Conservation (phyloP, 2,797 vertebrate species). For the Chelon auratus region DNA sequence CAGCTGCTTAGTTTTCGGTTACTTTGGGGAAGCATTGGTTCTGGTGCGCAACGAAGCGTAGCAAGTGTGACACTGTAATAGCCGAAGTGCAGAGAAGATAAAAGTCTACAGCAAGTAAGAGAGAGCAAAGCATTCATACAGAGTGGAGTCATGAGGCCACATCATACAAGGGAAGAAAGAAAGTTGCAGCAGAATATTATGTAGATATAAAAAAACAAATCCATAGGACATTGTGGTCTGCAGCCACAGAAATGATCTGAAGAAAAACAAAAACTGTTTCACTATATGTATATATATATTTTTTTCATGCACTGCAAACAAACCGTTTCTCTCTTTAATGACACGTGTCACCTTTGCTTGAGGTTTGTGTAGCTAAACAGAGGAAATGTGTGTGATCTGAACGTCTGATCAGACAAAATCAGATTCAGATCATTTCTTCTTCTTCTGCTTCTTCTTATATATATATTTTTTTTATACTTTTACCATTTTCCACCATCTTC, state of each 20-base stretch:
- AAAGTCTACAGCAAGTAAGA: background rate
- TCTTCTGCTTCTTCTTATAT: too few relatives aligned
- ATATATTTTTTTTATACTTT: too few relatives aligned
- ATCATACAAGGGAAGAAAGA: background rate
- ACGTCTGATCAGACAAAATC: too few relatives aligned
- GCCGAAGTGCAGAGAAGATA: background rate
- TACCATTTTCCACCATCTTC: too few relatives aligned
- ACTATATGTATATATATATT: too few relatives aligned
- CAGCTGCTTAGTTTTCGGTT: background rate
- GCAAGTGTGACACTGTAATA: background rate
- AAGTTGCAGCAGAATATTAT: background rate
- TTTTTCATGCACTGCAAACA: too few relatives aligned
- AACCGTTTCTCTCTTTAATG: background rate
- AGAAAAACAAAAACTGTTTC: background rate
- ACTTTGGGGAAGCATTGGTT: background rate
- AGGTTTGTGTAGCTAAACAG: background rate
- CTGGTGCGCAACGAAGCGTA: background rate
- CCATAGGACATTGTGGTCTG: background rate
- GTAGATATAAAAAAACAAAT: too few relatives aligned
- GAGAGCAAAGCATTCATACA: background rate
- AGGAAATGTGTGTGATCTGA: background rate
- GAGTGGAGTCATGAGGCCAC: background rate
- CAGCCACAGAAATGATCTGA: background rate
- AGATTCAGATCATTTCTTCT: too few relatives aligned
- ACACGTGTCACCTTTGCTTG: constrained; percentile 8